Percentiles rank a stretch among this genome's conserved stretches.
These are phyloP conservation scores for Clarias platycephalus DNA, from an alignment of 2,797 vertebrate species.

Conservation along the genomic window DNA sequence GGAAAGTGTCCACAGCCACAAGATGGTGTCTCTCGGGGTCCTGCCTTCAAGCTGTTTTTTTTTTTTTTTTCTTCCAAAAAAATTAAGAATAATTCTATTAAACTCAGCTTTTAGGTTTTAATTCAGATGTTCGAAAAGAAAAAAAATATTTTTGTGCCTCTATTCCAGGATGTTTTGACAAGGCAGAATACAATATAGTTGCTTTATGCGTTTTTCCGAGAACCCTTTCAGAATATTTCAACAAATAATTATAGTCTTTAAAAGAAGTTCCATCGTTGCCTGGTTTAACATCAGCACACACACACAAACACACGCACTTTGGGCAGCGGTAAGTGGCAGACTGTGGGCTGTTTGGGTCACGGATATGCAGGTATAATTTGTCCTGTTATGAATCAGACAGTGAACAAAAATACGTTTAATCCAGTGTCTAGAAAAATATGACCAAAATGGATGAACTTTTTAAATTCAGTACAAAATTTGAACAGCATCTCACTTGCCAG, in stretches of 20 bases:
- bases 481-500: background rate
- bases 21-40: background rate
- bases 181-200: background rate
- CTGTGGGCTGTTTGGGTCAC: background rate
- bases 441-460: background rate
- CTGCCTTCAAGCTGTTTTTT: background rate
- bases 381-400: background rate
- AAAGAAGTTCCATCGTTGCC: constrained; percentile 7
- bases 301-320: background rate
- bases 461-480: background rate
- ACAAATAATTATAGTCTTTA: constrained; percentile 23
- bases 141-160: background rate
- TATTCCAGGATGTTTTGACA: background rate
- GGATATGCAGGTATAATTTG: background rate
- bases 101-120: background rate
- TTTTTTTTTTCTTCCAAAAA: too few relatives aligned
- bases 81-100: too few relatives aligned
- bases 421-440: background rate
- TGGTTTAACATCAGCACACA: background rate
- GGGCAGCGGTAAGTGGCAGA: background rate
- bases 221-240: background rate
- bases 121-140: background rate
- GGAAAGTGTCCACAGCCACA: constrained; percentile 14
- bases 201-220: background rate
- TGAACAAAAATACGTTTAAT: background rate